Evolutionary conservation across 2,113 vertebrate species (phyloP).

Genomic region (Sarotherodon lohbergeri): DNA sequence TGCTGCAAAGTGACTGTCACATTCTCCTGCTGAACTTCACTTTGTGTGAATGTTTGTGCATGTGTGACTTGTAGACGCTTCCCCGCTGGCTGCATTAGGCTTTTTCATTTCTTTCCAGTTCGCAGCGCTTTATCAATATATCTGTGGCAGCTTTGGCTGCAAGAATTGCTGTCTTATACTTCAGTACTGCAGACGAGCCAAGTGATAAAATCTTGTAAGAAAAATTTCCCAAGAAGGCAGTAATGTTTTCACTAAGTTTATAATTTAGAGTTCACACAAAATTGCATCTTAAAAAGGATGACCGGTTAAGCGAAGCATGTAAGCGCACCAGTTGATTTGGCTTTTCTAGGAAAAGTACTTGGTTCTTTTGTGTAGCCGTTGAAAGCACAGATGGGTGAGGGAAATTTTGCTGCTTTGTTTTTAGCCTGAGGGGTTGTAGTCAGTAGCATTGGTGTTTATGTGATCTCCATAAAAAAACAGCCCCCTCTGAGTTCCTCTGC

Average conservation of each 20-base stretch:
- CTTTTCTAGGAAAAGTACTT: not conserved
- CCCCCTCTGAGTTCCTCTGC: constrained; percentile 52
- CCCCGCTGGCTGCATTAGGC: not conserved
- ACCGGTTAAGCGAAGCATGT: not conserved
- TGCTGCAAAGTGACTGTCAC: not conserved
- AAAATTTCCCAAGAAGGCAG: not conserved
- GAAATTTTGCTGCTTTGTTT: constrained; percentile 20
- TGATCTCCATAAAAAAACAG: constrained; percentile 70
- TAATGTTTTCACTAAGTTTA: not conserved
- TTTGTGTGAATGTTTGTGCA: not conserved
- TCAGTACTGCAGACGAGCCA: not conserved
- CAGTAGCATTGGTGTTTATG: constrained; percentile 45
- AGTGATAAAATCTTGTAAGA: not conserved
- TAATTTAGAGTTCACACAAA: not conserved
- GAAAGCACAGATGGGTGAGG: not conserved
- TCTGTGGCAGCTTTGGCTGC: not conserved
- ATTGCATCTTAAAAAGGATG: not conserved
- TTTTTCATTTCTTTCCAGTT: constrained; percentile 5
- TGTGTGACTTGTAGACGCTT: constrained; percentile 8
- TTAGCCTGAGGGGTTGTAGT: constrained; percentile 35
- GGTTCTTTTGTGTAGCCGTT: not conserved
- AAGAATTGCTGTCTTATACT: not conserved
- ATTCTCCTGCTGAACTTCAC: not conserved
- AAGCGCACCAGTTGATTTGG: not conserved
- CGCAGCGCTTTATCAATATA: not conserved